Evolutionary conservation across 2,113 vertebrate genomes (phyloP).

Genomic region (Rhodinocichla rosea): DNA sequence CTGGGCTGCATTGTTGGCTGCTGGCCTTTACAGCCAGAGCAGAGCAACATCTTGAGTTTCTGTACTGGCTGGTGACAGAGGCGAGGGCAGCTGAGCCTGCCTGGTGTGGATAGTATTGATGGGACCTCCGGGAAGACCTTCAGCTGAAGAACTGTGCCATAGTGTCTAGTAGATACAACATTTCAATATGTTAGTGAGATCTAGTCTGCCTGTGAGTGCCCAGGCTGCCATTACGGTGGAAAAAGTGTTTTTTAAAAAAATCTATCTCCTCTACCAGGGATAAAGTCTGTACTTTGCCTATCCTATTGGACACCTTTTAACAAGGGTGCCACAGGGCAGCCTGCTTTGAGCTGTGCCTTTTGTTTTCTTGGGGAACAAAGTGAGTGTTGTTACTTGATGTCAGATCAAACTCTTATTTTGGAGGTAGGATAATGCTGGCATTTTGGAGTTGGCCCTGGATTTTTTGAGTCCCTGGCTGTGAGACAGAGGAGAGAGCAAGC

Average conservation of each 20-base stretch:
- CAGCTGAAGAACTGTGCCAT: neutral
- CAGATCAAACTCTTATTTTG: neutral
- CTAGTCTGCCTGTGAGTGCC: neutral
- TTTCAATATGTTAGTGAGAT: neutral
- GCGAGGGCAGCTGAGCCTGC: neutral
- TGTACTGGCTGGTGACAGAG: neutral
- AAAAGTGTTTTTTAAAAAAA: neutral
- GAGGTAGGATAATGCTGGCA: fast-evolving
- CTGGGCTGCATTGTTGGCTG: neutral
- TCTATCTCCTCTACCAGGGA: fast-evolving
- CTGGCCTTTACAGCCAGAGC: neutral
- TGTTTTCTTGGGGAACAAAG: neutral
- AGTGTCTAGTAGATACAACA: no score
- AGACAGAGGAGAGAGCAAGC: neutral
- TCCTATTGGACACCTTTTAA: neutral
- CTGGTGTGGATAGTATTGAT: neutral
- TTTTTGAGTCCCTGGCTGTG: neutral
- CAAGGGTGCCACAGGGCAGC: neutral
- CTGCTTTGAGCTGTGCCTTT: neutral
- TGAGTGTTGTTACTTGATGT: fast-evolving
- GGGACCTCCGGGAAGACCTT: neutral
- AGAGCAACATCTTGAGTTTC: neutral
- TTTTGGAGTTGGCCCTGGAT: neutral
- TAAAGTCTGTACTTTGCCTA: neutral
- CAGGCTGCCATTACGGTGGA: neutral